A percentile compares a stretch with the other conserved stretches of the same genome.
Evolutionary conservation across 64 coral and sea anemone species (phyloP).

Genomic region (Acropora tenuis): DNA sequence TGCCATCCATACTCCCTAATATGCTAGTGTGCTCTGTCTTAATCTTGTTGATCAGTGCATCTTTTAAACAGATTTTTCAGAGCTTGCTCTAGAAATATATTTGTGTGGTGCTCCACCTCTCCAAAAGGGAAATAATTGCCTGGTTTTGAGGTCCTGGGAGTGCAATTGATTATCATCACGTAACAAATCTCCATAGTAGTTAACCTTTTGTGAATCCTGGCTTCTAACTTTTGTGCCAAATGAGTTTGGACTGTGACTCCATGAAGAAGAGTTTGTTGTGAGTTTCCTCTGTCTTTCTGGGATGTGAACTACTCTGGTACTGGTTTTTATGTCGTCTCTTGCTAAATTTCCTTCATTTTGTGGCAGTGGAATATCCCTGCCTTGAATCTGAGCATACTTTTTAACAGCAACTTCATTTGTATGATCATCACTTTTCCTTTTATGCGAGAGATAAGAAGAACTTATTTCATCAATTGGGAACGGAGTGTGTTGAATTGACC

Average conservation of each 20-base stretch:
- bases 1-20: no score
- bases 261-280: not conserved
- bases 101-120: no score
- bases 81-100: slow-evolving; percentile 25
- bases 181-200: slow-evolving; percentile 9
- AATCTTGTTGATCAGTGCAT: not conserved
- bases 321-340: not conserved
- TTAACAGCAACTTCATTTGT: not conserved
- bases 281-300: not conserved
- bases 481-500: not conserved
- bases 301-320: not conserved
- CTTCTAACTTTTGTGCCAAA: not conserved
- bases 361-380: not conserved
- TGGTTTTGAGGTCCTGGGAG: slow-evolving; percentile 18
- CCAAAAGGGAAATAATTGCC: not conserved
- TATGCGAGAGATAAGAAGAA: not conserved
- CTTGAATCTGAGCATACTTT: not conserved
- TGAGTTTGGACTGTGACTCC: not conserved
- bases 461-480: not conserved
- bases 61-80: slow-evolving; percentile 13
- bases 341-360: not conserved
- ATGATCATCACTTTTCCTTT: not conserved
- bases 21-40: no score
- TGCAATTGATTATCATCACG: slow-evolving; percentile 14
- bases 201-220: slow-evolving; percentile 3